These are phyloP conservation scores for Elephas maximus DNA, from an alignment of 2,113 vertebrate species.

Conservation along the genomic window DNA sequence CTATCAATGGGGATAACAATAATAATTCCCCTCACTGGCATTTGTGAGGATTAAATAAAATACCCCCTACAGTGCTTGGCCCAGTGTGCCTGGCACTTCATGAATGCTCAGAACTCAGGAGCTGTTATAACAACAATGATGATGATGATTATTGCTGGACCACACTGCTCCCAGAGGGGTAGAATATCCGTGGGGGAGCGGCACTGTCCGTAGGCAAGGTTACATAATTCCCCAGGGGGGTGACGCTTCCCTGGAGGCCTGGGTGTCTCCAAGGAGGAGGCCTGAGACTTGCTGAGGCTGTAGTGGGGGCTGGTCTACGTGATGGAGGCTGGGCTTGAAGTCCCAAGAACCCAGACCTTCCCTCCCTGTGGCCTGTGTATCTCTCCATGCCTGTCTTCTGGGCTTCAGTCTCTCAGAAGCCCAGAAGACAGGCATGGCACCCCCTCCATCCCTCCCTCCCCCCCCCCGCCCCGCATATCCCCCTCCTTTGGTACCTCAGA, in stretches of 20 bases:
- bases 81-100: constrained; percentile 37
- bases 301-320: background rate
- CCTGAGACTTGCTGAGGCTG: background rate
- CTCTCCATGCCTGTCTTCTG: background rate
- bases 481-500: background rate
- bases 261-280: constrained; percentile 53
- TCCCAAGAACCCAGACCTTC: constrained; percentile 14
- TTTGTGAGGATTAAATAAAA: constrained; percentile 65
- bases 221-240: constrained; percentile 76
- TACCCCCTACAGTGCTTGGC: constrained; percentile 64
- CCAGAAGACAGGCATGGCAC: background rate
- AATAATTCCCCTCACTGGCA: background rate
- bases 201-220: constrained; percentile 79
- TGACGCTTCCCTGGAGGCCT: constrained; percentile 55
- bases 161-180: constrained; percentile 75
- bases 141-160: constrained; percentile 72
- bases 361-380: background rate
- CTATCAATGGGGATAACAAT: constrained; percentile 48
- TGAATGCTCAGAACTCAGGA: constrained; percentile 52
- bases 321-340: background rate
- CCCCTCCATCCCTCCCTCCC: no score
- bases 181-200: constrained; percentile 69
- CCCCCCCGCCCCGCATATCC: background rate
- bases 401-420: background rate
- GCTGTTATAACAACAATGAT: constrained; percentile 68